Conservation (phyloP, 2,113 vertebrate species). For the Cettia cetti region DNA sequence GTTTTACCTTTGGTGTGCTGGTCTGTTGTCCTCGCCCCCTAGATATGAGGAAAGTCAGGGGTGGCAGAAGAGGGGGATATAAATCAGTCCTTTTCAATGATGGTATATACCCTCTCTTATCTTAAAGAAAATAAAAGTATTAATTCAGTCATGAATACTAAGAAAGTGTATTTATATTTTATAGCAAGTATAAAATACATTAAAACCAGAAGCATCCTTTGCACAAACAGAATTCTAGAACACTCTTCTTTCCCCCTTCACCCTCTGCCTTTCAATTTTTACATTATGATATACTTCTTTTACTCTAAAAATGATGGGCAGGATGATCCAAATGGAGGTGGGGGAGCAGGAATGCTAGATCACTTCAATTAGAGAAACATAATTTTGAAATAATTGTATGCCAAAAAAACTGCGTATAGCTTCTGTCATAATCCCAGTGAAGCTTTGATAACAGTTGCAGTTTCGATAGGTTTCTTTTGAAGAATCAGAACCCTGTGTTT, state of each 20-base stretch:
- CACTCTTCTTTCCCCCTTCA: not conserved
- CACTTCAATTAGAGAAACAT: conserved; percentile 25
- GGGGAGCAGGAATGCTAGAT: not conserved
- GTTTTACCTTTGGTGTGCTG: not conserved
- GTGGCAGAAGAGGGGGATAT: not conserved
- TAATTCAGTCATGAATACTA: not conserved
- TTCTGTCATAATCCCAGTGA: conserved; percentile 24
- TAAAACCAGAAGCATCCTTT: not conserved
- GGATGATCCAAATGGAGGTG: not conserved
- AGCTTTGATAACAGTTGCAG: conserved; percentile 37
- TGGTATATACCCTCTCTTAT: not conserved
- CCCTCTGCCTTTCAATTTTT: not conserved
- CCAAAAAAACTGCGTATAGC: not conserved
- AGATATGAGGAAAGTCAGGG: not conserved
- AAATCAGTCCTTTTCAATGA: not conserved
- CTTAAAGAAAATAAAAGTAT: conserved; percentile 7
- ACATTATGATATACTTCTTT: not conserved
- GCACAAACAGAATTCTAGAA: not conserved
- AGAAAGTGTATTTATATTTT: conserved; percentile 17
- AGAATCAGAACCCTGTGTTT: conserved; percentile 18
- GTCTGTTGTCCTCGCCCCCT: not conserved
- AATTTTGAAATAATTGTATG: conserved; percentile 37
- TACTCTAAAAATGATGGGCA: not conserved
- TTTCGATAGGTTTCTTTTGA: conserved; percentile 51
- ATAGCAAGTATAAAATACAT: not conserved